These are phyloP conservation scores for Mythimna albipuncta DNA, from an alignment of 2,888 invertebrate species.

Conservation along the genomic window DNA sequence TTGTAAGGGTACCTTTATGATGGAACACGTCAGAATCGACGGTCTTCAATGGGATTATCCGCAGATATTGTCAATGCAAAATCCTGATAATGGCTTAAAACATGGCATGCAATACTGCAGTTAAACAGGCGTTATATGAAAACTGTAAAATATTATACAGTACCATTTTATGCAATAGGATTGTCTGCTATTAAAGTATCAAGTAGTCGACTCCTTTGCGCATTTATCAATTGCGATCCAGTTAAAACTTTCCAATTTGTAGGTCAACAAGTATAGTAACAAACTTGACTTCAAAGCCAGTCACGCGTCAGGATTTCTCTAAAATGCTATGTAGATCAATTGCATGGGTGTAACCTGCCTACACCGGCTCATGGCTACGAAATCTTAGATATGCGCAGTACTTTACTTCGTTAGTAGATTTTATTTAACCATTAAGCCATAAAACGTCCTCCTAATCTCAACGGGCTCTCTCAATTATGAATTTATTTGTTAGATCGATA, in stretches of 20 bases:
- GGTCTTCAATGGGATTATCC: neutral
- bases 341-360: conserved; percentile 33
- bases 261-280: conserved; percentile 50
- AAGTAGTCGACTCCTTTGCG: neutral
- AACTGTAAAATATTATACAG: neutral
- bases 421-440: neutral
- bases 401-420: neutral
- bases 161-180: neutral
- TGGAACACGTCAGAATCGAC: conserved; percentile 2
- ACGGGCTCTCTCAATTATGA: neutral
- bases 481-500: neutral
- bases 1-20: conserved; percentile 45
- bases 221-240: conserved; percentile 3
- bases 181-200: neutral
- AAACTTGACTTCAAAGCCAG: conserved; percentile 36
- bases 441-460: neutral
- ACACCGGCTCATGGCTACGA: conserved; percentile 18
- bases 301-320: conserved; percentile 44
- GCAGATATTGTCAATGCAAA: neutral
- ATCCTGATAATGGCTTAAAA: neutral
- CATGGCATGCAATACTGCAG: neutral
- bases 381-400: conserved; percentile 11
- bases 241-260: conserved; percentile 47
- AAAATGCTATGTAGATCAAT: conserved; percentile 41
- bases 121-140: neutral